Evolutionary conservation across 2,113 vertebrate genomes (phyloP), one percentile per base, ranked within the genome.

Genomic region (Oryzias melastigma): DNA sequence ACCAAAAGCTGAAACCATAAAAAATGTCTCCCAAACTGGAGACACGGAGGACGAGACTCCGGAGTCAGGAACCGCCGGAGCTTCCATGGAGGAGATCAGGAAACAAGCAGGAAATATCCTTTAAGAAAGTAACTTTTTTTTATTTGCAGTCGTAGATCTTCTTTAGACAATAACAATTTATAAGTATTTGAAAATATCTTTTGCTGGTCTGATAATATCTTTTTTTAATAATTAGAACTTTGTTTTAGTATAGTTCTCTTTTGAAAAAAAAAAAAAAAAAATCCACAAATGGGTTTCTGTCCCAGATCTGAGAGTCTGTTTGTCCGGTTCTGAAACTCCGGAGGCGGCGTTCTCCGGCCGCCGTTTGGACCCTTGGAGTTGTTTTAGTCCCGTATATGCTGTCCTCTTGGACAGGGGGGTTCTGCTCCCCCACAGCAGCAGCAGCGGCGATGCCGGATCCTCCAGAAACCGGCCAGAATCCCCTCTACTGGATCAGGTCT

Each of bases 131-230:
- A 86, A 85, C 69, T 76, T 80, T 73, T 66, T 80, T 73, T 68
- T 81, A 55, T 81, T 87, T 73, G 80, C 77, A 85, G 45, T 81
- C 73, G 71, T 74, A 73, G 78, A 85, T 75, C 87, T 89, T 51
- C 66, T 81, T 82, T 89, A 91, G 51, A 88, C 71, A 71, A 86
- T 85, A 86, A 77, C 78, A 52, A 78, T 74, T 85, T 84, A 82
- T 83, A 83, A 52, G 85, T 91, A 92, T 90, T 88, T 87, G 87
- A 93, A 92, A 92, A 93, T 92, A 92, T 87, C 62, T 81, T 81
- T 73, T 90, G 89, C 85, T 88, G 91, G 81, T 84, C 87, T 77
- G 56, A 78, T 83, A 80, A 85, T 83, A 89, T 79, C 60, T 87
- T 77, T 88, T 77, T 88, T 85, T 81, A 86, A 35, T 35, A 35